These are phyloP conservation scores for Nestor notabilis DNA, from an alignment of 2,113 vertebrate species.

Conservation along the genomic window DNA sequence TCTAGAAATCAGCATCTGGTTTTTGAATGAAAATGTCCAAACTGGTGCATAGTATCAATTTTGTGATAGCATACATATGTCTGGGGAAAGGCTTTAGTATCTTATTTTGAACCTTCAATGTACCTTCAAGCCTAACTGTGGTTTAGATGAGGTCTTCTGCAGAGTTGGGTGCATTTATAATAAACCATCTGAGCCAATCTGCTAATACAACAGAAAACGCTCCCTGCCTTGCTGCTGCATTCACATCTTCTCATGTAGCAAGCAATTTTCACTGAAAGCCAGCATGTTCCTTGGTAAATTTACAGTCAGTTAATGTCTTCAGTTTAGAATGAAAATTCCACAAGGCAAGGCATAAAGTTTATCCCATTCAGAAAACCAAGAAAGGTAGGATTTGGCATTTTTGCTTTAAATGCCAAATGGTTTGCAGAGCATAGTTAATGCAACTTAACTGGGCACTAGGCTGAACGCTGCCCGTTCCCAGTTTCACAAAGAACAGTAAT, in stretches of 20 bases:
- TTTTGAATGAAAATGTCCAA: neutral
- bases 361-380: neutral
- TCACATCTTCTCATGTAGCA: neutral
- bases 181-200: neutral
- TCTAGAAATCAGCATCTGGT: neutral
- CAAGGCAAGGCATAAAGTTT: neutral
- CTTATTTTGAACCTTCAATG: neutral
- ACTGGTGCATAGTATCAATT: neutral
- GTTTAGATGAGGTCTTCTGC: neutral
- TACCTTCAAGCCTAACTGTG: neutral
- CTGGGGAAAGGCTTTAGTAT: neutral
- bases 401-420: neutral
- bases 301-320: neutral
- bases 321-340: neutral
- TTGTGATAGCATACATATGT: neutral
- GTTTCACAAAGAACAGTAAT: constrained; percentile 70
- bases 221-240: neutral
- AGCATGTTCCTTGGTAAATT: neutral
- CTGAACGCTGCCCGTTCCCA: neutral
- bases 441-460: neutral
- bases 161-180: neutral
- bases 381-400: neutral
- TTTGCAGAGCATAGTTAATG: neutral
- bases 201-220: neutral
- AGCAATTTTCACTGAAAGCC: neutral